phyloP scores from a whole-genome alignment of 1,140 invertebrate genomes.

The Pomacea maculata region DNA sequence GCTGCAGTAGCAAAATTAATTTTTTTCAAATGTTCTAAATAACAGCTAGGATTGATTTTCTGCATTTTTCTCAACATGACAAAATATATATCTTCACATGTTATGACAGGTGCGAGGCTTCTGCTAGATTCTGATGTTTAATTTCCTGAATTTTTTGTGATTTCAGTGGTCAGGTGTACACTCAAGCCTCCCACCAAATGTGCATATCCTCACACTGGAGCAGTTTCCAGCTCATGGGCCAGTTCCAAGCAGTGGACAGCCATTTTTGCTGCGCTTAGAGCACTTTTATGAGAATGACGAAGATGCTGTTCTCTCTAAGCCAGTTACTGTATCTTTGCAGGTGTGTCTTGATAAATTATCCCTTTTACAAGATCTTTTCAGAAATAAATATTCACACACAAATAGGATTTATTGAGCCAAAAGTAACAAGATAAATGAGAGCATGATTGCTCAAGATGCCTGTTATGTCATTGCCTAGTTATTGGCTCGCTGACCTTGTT shows the following conservation, averaged over 20 bases:
- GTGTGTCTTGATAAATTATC: constrained; percentile 24
- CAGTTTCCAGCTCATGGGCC: constrained; percentile 77
- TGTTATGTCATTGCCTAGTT: too few relatives aligned
- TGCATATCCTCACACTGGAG: constrained; percentile 88
- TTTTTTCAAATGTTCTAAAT: too few relatives aligned
- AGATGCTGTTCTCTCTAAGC: constrained; percentile 70
- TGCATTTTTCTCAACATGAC: too few relatives aligned
- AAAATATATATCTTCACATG: background rate
- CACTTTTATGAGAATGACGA: constrained; percentile 84
- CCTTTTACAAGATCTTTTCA: too few relatives aligned
- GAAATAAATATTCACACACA: too few relatives aligned
- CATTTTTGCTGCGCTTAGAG: constrained; percentile 81
- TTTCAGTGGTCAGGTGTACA: constrained; percentile 67
- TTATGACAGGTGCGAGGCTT: background rate
- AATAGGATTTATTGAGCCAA: too few relatives aligned
- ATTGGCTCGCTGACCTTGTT: too few relatives aligned
- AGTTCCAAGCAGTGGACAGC: constrained; percentile 55
- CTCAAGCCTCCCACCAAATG: constrained; percentile 75
- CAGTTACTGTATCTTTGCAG: constrained; percentile 64
- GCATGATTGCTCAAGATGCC: too few relatives aligned
- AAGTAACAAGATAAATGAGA: too few relatives aligned
- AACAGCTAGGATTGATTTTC: too few relatives aligned
- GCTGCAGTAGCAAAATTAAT: too few relatives aligned
- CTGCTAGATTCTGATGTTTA: background rate
- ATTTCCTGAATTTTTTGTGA: constrained; percentile 25